Base-by-base conservation (phyloP, 2,888 invertebrate genomes). In the Magallana nippona region DNA sequence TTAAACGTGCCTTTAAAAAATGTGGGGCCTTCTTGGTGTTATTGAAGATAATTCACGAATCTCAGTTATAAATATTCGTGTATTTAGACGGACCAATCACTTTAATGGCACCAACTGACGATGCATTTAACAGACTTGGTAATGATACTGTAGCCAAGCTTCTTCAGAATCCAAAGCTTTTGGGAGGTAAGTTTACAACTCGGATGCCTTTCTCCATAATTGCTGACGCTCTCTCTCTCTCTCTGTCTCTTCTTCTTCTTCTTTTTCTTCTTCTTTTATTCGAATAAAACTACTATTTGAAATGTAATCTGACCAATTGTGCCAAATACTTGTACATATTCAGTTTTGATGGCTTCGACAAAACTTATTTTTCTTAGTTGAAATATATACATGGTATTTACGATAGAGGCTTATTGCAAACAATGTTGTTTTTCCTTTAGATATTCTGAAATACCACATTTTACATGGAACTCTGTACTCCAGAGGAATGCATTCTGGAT, bases 51-150 rank as follows among this genome's bases (percentile, higher is more conserved):
- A 44, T 3, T 44, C 44, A 44, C 44, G 44, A 44, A 8, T 44
- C 44, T 44, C 44, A 44, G 44, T 44, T 3, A 44, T 44, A 8
- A 8, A 44, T 44, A 8, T 44, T 44, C 8, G 44, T 44, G 8
- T 44, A 8, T 82, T 13, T 82, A 89, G 89, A 89, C 10, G 89
- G 93, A 55, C 93, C 94, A 17, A 94, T 96, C 92, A 96, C 96
- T 0, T 95, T 96, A 91, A 96, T 96, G 93, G 96, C 96, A 79
- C 96, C 96, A 10, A 96, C 95, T 10, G 96, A 96, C 93, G 95
- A 95, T 58, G 96, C 96, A 1, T 96, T 96, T 91, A 95, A 95
- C 88, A 78, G 92, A 55, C 93, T 95, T 17, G 86, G 88, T 62
- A 82, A 87, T n/a, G 87, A 78, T 55, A 88, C 85, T 5, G 83